A percentile compares a stretch with the other conserved stretches of the same genome.
Evolutionary conservation across 1,140 invertebrate species (phyloP).

Genomic region (Stegodyphus mimosarum): DNA sequence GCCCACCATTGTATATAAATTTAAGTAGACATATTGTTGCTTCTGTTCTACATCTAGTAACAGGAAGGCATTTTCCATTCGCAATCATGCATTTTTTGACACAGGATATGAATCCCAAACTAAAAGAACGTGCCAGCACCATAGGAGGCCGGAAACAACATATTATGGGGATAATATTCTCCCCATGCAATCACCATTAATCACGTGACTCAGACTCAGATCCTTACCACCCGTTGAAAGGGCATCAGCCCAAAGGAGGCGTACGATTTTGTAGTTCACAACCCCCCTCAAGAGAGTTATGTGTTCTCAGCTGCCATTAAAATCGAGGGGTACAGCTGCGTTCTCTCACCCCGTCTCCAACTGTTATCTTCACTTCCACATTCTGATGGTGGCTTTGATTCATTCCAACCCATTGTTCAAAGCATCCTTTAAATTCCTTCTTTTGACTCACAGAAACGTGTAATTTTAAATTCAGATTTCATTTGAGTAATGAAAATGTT

Average conservation of each 20-base stretch:
- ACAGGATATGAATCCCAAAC: too few species aligned
- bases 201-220: slow-evolving; percentile 25
- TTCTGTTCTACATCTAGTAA: too few species aligned
- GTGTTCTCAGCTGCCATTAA: background rate
- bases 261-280: slow-evolving; percentile 5
- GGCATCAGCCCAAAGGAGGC: slow-evolving; percentile 5
- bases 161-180: slow-evolving; percentile 25
- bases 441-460: too few species aligned
- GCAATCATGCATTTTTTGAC: too few species aligned
- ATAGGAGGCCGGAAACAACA: slow-evolving; percentile 14
- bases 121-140: too few species aligned
- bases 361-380: background rate
- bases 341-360: background rate
- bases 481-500: too few species aligned
- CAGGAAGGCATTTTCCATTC: too few species aligned
- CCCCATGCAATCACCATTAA: slow-evolving; percentile 31
- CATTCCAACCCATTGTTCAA: background rate
- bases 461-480: too few species aligned
- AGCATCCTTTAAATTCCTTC: too few species aligned
- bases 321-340: background rate
- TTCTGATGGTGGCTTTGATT: background rate
- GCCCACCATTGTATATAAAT: too few species aligned
- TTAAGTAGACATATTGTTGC: too few species aligned
- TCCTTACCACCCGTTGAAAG: background rate
- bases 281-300: background rate